phyloP scores from a whole-genome alignment of 23 tunicate genomes.

The Trididemnum miniatum region DNA sequence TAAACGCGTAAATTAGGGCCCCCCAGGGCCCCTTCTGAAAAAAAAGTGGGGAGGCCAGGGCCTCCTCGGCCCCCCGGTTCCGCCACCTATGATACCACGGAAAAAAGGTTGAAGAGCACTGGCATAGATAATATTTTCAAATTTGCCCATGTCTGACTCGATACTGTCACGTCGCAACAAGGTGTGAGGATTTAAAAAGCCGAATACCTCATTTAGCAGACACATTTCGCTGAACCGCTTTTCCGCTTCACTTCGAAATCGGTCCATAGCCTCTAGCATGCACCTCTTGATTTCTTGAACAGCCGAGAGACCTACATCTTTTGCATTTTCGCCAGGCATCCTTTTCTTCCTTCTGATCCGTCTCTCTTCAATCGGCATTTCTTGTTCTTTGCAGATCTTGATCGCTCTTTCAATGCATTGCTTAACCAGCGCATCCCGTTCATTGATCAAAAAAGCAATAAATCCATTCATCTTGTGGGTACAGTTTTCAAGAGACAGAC shows the following conservation, averaged over 20 bases:
- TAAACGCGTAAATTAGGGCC: too few species aligned
- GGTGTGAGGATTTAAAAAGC: slow-evolving; percentile 26
- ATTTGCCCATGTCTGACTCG: slow-evolving; percentile 28
- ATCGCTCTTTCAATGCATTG: slow-evolving; percentile 14
- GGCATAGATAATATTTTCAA: too few species aligned
- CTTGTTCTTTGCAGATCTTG: slow-evolving; percentile 34
- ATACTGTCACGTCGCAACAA: slow-evolving; percentile 32
- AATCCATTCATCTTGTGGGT: slow-evolving; percentile 31
- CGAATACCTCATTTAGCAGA: slow-evolving; percentile 33
- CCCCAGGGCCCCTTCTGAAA: too few species aligned
- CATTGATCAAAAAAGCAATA: slow-evolving; percentile 34
- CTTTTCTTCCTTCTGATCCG: slow-evolving; percentile 35
- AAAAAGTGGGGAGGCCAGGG: too few species aligned
- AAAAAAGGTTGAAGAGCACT: too few species aligned
- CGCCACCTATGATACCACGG: too few species aligned
- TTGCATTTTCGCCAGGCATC: slow-evolving; percentile 44
- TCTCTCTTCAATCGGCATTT: slow-evolving; percentile 33
- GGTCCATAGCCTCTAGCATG: slow-evolving; percentile 39
- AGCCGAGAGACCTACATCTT: slow-evolving; percentile 44
- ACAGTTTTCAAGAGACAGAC: slow-evolving; percentile 32
- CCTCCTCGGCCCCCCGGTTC: too few species aligned
- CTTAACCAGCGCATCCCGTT: slow-evolving; percentile 39
- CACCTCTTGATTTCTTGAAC: slow-evolving; percentile 38
- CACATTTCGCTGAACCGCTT: slow-evolving; percentile 25
- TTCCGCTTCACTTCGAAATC: slow-evolving; percentile 42